Percentiles rank a stretch among this genome's conserved stretches.
These are phyloP conservation scores for Petrocephalus zakoni DNA, from an alignment of 2,113 vertebrate species.

Conservation along the genomic window DNA sequence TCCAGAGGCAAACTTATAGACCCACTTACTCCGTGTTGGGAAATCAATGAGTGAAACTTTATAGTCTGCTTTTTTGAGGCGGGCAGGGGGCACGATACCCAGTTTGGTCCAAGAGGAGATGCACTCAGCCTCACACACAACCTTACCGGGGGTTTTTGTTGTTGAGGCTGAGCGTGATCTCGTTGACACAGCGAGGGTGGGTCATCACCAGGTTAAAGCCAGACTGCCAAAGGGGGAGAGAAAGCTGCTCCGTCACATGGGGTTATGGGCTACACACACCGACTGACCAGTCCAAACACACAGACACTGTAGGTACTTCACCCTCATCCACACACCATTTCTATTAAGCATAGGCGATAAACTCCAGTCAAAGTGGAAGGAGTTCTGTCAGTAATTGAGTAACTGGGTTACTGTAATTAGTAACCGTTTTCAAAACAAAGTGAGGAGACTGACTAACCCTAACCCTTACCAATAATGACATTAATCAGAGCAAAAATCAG, in stretches of 20 bases:
- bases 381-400: neutral
- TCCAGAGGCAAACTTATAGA: neutral
- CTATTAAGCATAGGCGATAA: neutral
- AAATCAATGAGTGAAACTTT: too few species aligned
- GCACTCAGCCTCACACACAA: neutral
- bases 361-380: neutral
- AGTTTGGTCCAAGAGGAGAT: neutral
- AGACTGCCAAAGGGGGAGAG: constrained; percentile 55
- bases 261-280: neutral
- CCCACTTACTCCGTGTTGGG: too few species aligned
- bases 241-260: neutral
- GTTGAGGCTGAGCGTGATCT: constrained; percentile 90
- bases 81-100: neutral
- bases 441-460: neutral
- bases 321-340: neutral
- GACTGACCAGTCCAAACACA: neutral
- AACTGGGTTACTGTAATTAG: neutral
- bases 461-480: neutral
- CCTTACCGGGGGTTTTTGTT: constrained; percentile 80
- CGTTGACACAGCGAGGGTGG: constrained; percentile 84
- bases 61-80: too few species aligned
- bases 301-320: neutral
- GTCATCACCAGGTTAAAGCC: constrained; percentile 93
- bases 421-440: neutral
- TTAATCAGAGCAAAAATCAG: too few species aligned